Base-by-base conservation (phyloP, 2,113 vertebrate species). In the Craseonycteris thonglongyai region DNA sequence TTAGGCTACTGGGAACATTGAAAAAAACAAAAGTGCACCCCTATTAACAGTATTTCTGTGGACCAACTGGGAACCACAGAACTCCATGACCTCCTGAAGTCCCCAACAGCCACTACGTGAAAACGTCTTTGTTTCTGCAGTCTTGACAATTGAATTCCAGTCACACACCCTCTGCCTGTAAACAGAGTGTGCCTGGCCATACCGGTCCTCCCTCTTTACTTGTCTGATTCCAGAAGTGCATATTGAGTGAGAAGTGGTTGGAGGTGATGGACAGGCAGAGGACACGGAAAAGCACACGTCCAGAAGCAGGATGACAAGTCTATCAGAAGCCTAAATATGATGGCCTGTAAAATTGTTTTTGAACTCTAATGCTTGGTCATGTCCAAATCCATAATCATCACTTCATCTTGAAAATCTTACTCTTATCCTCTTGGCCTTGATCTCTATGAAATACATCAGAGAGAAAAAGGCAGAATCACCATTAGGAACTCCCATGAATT, bases 181-280 rank as follows among this genome's bases (percentile, higher is more conserved):
- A 58, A 91, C 40, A 95, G 40, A 71, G 33, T 80, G 66, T 89
- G 95, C 51, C 91, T 90, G 42, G 63, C 93, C 91, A 96, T 96
- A 83, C 86, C 79, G 59, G 47, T 93, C 79, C n/a, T 80, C 49
- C 42, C 71, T 78, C n/a, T 56, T 80, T 68, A 86, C 80, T 95
- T 95, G 78, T 83, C 94, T 89, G 91, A 95, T 76, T 80, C 82
- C 69, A 91, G 51, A 96, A 97, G 96, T 96, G 82, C 49, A 88
- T 92, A 96, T 97, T 90, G 96, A 95, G 76, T 42, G 95, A 63
- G 38, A 95, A 96, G 93, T 82, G 93, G 91, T 19, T 71, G 61
- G 85, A 90, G 65, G 51, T n/a, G 42, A 83, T 9, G 12, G 66
- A n/a, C 45, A 61, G 22, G 30, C 2, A 61, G 26, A 63, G 38